Evolutionary conservation across 2,797 vertebrate genomes (phyloP).

Genomic region (Sebastes melanostomus): DNA sequence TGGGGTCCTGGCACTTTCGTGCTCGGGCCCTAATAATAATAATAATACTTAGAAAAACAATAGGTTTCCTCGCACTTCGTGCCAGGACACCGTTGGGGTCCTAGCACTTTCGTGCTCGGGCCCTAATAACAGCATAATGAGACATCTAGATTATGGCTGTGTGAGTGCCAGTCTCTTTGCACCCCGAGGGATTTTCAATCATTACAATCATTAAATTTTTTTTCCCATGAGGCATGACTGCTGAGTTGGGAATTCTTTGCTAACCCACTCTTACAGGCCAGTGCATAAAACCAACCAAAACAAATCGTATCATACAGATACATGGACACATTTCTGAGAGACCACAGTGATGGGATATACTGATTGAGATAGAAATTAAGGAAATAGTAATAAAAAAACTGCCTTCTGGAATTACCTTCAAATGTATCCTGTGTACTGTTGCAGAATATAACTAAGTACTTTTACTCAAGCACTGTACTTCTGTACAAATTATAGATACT

Average conservation of each 20-base stretch:
- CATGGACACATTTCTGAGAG: background rate
- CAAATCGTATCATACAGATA: background rate
- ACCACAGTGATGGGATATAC: background rate
- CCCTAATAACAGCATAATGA: constrained; percentile 53
- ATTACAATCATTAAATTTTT: background rate
- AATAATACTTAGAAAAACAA: too few relatives aligned
- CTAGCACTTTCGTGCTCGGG: too few relatives aligned
- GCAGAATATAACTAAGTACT: background rate
- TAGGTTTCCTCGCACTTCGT: too few relatives aligned
- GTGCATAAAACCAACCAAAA: background rate
- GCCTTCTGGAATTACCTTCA: background rate
- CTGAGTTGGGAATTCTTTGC: background rate
- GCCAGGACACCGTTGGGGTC: too few relatives aligned
- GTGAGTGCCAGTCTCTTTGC: constrained; percentile 4
- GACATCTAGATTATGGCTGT: constrained; percentile 22
- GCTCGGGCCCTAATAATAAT: too few relatives aligned
- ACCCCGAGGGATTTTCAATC: constrained; percentile 8
- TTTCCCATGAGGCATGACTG: background rate
- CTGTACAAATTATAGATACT: background rate
- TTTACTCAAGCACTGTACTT: background rate
- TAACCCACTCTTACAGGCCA: background rate
- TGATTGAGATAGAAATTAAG: background rate
- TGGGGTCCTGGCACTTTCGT: too few relatives aligned
- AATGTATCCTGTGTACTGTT: background rate
- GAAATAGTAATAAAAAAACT: background rate